A percentile compares a stretch with the other conserved stretches of the same genome.
phyloP scores from a whole-genome alignment of 1,140 invertebrate species.

The Cydia fagiglandana region DNA sequence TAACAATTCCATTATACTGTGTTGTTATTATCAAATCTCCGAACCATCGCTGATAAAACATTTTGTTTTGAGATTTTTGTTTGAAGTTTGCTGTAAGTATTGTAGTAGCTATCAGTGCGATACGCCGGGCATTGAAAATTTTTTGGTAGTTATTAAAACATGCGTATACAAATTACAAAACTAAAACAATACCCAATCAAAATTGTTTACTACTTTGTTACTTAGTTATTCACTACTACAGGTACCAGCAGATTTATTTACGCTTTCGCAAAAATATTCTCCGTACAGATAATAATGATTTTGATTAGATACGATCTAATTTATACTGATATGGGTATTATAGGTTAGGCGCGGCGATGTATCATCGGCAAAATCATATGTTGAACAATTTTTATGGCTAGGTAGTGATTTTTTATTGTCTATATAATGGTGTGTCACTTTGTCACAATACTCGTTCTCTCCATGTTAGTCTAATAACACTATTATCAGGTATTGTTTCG shows the following conservation, averaged over 20 bases:
- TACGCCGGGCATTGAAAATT: no score
- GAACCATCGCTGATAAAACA: no score
- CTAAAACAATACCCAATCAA: no score
- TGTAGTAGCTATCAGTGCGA: no score
- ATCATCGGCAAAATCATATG: neutral
- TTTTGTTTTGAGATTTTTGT: no score
- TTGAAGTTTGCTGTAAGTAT: no score
- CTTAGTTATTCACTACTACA: no score
- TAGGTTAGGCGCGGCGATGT: constrained; percentile 21
- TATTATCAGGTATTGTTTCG: constrained; percentile 34
- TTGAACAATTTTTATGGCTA: neutral
- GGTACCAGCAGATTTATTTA: neutral
- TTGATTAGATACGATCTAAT: constrained; percentile 16
- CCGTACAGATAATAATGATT: constrained; percentile 7
- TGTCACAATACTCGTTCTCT: neutral
- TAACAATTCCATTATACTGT: no score
- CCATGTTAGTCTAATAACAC: constrained; percentile 4
- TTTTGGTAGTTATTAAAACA: no score
- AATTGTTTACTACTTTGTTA: no score
- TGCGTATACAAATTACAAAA: no score
- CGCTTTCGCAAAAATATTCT: neutral
- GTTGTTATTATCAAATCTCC: no score
- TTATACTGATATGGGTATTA: constrained; percentile 21
- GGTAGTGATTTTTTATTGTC: neutral
- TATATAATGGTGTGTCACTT: neutral